Evolutionary conservation across 2,888 invertebrate species (phyloP).

Genomic region (Apocheima hispidaria): DNA sequence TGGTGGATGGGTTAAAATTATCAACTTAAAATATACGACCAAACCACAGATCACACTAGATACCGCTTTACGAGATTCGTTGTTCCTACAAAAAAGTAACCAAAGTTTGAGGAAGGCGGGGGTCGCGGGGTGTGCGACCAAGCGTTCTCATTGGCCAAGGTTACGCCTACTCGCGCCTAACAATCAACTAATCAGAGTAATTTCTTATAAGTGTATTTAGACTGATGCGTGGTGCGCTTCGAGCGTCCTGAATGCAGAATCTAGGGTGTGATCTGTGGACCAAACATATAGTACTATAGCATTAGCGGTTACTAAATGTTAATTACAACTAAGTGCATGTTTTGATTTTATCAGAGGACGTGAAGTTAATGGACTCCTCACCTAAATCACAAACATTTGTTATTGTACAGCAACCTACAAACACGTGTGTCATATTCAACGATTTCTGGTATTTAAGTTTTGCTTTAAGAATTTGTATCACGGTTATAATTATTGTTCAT

Average conservation of each 20-base stretch:
- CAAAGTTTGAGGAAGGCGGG: no score
- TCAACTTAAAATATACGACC: conserved; percentile 5
- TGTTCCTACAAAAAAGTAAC: no score
- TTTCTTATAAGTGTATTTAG: no score
- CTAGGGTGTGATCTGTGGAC: no score
- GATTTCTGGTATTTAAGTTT: conserved; percentile 6
- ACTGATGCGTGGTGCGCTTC: no score
- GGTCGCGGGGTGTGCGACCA: no score
- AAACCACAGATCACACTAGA: no score
- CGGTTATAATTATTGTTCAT: conserved; percentile 4
- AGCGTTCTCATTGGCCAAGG: no score
- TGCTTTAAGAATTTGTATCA: not conserved
- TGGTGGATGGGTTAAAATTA: conserved; percentile 3
- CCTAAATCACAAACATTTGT: conserved; percentile 29
- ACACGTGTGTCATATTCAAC: conserved; percentile 56
- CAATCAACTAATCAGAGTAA: no score
- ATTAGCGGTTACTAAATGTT: not conserved
- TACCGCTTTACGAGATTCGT: no score
- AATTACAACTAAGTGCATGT: conserved; percentile 2
- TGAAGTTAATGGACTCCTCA: conserved; percentile 15
- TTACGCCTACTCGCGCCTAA: no score
- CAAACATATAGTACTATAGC: not conserved
- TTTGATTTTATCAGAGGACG: conserved; percentile 5
- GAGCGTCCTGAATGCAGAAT: no score
- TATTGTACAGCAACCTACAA: conserved; percentile 34